These are phyloP conservation scores for Pseudotriccus pelzelni DNA, from an alignment of 2,797 vertebrate species.

Conservation along the genomic window DNA sequence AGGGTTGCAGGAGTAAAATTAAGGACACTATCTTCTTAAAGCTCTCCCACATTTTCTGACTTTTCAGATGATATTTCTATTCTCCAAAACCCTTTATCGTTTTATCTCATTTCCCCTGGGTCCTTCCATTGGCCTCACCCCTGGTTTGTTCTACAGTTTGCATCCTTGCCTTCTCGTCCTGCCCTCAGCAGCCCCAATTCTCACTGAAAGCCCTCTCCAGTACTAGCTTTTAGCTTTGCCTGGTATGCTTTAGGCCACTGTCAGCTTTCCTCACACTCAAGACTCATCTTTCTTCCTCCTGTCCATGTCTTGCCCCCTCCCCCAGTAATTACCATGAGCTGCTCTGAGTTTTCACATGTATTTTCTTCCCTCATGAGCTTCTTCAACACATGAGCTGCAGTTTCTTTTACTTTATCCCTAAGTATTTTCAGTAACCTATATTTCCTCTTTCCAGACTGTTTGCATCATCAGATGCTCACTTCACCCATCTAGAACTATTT, in stretches of 20 bases:
- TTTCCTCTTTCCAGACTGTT: not conserved
- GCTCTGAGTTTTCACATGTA: not conserved
- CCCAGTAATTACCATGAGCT: not conserved
- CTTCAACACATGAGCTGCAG: not conserved
- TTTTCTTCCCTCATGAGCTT: not conserved
- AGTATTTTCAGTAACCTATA: not conserved
- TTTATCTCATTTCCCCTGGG: conserved; percentile 24
- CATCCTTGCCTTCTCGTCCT: not conserved
- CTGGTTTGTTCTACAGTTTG: not conserved
- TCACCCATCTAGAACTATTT: not conserved
- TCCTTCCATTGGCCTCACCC: not conserved
- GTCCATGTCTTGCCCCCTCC: not conserved
- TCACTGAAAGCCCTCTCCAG: conserved; percentile 2
- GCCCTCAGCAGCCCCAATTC: conserved; percentile 3
- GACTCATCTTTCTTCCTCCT: not conserved
- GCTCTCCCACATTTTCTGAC: not conserved
- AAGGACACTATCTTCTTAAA: conserved; percentile 6
- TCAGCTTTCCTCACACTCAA: conserved; percentile 37
- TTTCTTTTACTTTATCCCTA: not conserved
- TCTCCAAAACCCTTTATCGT: not conserved
- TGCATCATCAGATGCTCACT: not conserved
- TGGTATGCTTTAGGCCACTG: conserved; percentile 34
- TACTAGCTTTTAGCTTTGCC: not conserved
- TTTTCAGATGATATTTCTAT: conserved; percentile 19
- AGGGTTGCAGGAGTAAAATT: conserved; percentile 1